phyloP scores from a whole-genome alignment of 2,113 vertebrate genomes.

The Montifringilla adamsi region DNA sequence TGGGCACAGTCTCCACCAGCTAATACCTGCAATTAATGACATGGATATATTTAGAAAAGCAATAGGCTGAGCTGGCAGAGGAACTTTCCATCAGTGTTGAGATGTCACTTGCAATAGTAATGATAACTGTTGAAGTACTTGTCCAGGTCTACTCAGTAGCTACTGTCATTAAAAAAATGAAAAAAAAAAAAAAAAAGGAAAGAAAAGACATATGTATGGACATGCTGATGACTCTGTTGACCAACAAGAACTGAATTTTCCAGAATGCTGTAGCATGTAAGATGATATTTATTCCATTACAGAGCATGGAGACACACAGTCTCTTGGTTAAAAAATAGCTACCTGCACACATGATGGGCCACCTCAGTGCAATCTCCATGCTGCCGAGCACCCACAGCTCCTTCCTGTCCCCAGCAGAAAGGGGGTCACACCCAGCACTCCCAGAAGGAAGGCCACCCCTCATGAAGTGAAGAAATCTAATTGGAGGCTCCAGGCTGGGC shows the following conservation, averaged over 20 bases:
- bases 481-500: not conserved
- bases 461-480: not conserved
- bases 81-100: not conserved
- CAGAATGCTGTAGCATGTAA: not conserved
- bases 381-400: not conserved
- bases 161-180: not conserved
- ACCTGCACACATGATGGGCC: not conserved
- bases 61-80: not conserved
- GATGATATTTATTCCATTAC: not conserved
- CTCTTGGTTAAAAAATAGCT: not conserved
- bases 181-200: too few species aligned
- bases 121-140: not conserved
- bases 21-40: slow-evolving; percentile 28
- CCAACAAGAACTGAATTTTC: not conserved
- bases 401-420: not conserved
- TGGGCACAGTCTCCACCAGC: not conserved
- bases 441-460: not conserved
- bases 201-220: not conserved
- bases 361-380: not conserved
- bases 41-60: not conserved
- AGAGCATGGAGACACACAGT: rapidly evolving
- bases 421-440: not conserved
- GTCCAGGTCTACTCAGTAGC: not conserved
- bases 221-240: not conserved
- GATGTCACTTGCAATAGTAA: not conserved